Conservation (phyloP, 1,140 invertebrate species). For the Nasonia longicornis region DNA sequence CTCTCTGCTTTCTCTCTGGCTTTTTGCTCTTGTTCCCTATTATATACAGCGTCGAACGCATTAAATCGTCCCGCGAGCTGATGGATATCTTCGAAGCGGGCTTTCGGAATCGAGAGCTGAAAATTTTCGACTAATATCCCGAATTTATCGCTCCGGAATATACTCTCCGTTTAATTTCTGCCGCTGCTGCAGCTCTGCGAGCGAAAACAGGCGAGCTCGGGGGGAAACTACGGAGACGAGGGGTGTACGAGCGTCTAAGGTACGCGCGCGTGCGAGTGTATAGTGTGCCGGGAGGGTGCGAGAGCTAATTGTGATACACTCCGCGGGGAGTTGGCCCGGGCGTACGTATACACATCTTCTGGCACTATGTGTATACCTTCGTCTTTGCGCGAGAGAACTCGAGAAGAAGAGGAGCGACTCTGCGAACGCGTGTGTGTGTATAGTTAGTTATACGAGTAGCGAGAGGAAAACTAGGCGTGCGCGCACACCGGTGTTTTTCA, state of each 20-base stretch:
- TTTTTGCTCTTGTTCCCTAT: conserved; percentile 2
- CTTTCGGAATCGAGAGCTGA: neutral
- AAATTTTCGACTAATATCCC: neutral
- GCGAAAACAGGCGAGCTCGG: neutral
- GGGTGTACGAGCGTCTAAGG: conserved; percentile 45
- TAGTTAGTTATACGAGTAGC: conserved; percentile 33
- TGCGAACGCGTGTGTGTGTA: conserved; percentile 57
- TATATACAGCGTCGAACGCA: conserved; percentile 8
- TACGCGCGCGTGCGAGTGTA: neutral
- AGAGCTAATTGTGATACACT: conserved; percentile 66
- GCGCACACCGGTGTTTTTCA: conserved; percentile 77
- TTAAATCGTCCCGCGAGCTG: conserved; percentile 21
- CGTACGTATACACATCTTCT: conserved; percentile 33
- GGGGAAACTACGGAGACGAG: neutral
- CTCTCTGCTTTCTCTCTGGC: conserved; percentile 9
- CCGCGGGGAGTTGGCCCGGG: conserved; percentile 58
- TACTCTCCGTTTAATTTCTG: neutral
- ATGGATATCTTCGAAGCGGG: conserved; percentile 15
- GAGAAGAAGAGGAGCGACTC: conserved; percentile 60
- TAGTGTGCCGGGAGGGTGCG: conserved; percentile 47
- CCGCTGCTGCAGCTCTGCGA: neutral
- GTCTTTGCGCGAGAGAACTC: conserved; percentile 48
- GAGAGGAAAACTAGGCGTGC: neutral
- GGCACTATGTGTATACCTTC: conserved; percentile 15
- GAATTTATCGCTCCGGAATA: neutral